A percentile compares a stretch with the other conserved stretches of the same genome.
Evolutionary conservation across 2,797 vertebrate species (phyloP).

Genomic region (Hylomyscus alleni): DNA sequence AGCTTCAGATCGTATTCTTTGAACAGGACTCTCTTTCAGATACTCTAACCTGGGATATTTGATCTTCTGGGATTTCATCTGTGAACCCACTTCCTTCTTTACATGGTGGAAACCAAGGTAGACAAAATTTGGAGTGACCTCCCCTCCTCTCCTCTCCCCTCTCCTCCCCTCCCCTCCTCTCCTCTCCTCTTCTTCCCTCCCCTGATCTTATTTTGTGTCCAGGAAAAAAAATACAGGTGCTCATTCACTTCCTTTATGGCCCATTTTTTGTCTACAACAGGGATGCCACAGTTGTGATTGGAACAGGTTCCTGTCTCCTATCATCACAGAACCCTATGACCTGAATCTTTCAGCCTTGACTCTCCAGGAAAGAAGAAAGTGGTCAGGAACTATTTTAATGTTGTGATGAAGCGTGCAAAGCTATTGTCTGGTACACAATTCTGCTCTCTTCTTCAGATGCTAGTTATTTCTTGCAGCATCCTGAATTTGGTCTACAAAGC

Average conservation of each 20-base stretch:
- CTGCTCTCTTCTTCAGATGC: conserved; percentile 18
- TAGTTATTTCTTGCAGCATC: not conserved
- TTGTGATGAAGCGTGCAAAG: not conserved
- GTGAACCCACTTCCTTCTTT: not conserved
- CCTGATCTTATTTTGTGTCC: not conserved
- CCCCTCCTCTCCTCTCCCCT: too few species aligned
- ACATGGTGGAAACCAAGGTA: not conserved
- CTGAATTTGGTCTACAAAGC: conserved; percentile 55
- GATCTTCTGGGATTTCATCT: not conserved
- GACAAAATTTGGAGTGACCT: not conserved
- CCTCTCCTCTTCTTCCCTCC: rapidly evolving
- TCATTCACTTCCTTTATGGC: not conserved
- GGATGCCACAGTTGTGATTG: not conserved
- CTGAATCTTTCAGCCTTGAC: not conserved
- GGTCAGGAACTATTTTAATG: not conserved
- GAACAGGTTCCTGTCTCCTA: not conserved
- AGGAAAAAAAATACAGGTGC: conserved; percentile 1
- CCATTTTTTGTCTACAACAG: not conserved
- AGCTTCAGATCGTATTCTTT: not conserved
- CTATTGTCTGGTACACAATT: not conserved
- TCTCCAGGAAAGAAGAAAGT: conserved; percentile 3
- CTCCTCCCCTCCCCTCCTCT: rapidly evolving
- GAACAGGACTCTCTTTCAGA: not conserved
- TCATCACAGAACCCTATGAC: not conserved
- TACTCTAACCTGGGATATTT: not conserved